Conservation (phyloP, 2,797 vertebrate genomes). For the Echiichthys vipera region DNA sequence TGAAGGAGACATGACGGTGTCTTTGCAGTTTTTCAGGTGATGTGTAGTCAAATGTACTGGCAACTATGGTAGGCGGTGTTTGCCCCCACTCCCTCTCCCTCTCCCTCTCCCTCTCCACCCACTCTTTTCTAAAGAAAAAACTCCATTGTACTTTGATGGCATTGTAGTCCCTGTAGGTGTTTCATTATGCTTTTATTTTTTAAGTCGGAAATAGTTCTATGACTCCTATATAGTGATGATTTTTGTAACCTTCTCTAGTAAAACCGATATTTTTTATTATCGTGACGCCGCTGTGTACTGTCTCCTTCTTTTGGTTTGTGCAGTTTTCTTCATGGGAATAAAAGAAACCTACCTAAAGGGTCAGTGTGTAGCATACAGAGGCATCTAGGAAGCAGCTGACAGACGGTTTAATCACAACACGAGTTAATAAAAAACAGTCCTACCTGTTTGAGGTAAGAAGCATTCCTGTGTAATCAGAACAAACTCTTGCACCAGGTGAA, state of each 20-base stretch:
- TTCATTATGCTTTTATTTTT: conserved; percentile 85
- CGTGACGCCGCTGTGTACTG: conserved; percentile 91
- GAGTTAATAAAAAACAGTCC: neutral
- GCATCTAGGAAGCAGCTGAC: too few species aligned
- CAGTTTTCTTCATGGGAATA: neutral
- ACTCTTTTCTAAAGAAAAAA: conserved; percentile 83
- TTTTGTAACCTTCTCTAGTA: conserved; percentile 99
- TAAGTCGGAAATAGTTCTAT: conserved; percentile 86
- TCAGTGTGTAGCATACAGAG: too few species aligned
- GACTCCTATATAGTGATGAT: conserved; percentile 89
- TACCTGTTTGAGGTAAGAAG: neutral
- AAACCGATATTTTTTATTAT: conserved; percentile 99
- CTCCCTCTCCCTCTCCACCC: conserved; percentile 34
- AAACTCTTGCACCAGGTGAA: neutral
- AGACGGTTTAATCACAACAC: neutral
- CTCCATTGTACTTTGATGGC: conserved; percentile 86
- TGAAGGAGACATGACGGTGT: conserved; percentile 91
- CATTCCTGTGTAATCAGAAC: neutral
- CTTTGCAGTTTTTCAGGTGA: conserved; percentile 93
- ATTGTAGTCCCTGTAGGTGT: conserved; percentile 87
- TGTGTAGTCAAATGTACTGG: conserved; percentile 96
- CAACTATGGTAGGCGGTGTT: conserved; percentile 91
- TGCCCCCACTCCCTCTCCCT: conserved; percentile 56
- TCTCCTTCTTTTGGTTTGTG: conserved; percentile 78
- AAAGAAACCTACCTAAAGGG: too few species aligned